Evolutionary conservation across 2,113 vertebrate species (phyloP), one percentile per base, ranked within the genome.

Genomic region (Psephotus haematonotus): DNA sequence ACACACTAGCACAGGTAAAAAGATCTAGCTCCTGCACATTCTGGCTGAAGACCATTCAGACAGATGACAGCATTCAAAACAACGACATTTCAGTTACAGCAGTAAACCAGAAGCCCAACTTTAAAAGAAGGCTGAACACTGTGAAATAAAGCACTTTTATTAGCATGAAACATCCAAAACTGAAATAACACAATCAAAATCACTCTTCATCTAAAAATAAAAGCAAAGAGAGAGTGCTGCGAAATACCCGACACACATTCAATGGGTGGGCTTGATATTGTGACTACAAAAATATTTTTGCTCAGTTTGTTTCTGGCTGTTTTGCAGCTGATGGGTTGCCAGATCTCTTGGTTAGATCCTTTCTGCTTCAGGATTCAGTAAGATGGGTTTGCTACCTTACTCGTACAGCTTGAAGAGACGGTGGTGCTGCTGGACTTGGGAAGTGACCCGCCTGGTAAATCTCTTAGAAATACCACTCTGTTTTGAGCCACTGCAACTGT

Each of bases 391-490:
- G 64, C 44, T 35, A 33, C 16, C 27, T 76, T 52, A 52, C 14
- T 49, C 37, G 2, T 22, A 10, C 1, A 13, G 31, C 12, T 47
- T 13, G 25, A 78, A 44, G 41, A 31, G 65, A 7, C 1, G 0
- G 17, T 2, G 8, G 24, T 25, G 59, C 20, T 0, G 0, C 6
- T 0, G 41, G 55, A 12, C 8, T 70, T 0, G 0, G 59, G n/a
- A 70, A 78, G 59, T 22, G 35, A 57, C 4, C 35, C 19, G n/a
- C 13, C 8, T 4, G 24, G 11, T n/a, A 80, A 69, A 78, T 23
- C 6, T 50, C 41, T 33, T 33, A 33, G 78, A 89, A 90, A 39
- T 29, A 53, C 29, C 62, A 53, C 46, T 41, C 23, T 0, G 0
- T 59, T 92, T 9, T 43, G 29, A 95, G 59, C 28, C 53, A 24